A percentile compares a stretch with the other conserved stretches of the same genome.
These are phyloP conservation scores for Dinomys branickii DNA, from an alignment of 2,113 vertebrate species.

Conservation along the genomic window DNA sequence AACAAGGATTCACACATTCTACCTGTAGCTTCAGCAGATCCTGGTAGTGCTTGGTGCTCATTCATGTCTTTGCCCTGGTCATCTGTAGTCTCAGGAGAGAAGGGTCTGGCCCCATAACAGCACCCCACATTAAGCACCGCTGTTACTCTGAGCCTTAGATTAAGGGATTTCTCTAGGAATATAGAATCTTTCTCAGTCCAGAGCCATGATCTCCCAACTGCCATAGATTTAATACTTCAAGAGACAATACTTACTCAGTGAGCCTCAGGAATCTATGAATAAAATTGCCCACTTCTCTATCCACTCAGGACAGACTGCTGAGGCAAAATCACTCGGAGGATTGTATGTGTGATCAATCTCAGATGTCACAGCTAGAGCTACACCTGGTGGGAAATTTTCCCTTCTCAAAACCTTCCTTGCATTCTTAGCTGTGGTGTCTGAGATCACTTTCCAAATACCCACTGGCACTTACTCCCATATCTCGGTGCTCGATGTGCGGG, in stretches of 20 bases:
- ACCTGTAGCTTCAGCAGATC: too few relatives aligned
- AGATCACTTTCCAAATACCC: neutral
- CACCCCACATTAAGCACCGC: rapidly evolving
- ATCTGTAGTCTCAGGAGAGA: neutral
- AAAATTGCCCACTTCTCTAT: neutral
- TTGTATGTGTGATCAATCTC: neutral
- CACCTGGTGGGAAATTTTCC: neutral
- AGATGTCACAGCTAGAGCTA: neutral
- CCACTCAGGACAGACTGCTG: neutral
- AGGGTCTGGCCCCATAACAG: neutral
- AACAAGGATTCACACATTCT: rapidly evolving
- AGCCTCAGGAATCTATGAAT: neutral
- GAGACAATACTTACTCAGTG: neutral
- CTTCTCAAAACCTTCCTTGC: neutral
- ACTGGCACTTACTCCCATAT: neutral
- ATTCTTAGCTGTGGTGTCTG: neutral
- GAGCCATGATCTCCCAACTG: neutral
- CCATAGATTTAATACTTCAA: neutral
- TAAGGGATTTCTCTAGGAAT: neutral
- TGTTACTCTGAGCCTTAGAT: neutral
- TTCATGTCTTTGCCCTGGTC: neutral
- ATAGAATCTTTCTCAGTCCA: neutral
- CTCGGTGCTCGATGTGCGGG: neutral
- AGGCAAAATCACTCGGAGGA: neutral
- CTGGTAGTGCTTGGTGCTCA: neutral